phyloP scores from a whole-genome alignment of 2,888 invertebrate genomes.

The Drosophila testacea region DNA sequence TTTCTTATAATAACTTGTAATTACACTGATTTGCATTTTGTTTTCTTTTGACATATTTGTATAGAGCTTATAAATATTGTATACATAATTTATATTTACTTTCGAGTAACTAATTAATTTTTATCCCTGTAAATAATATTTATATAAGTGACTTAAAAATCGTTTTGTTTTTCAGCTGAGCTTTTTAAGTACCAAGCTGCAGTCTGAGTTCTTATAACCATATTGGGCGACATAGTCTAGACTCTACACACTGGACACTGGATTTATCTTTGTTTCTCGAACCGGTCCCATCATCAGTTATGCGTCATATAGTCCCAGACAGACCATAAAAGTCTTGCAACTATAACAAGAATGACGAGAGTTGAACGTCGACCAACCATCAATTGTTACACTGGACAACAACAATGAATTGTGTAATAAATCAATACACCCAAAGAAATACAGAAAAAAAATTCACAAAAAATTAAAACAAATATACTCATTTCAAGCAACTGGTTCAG shows the following conservation, averaged over 20 bases:
- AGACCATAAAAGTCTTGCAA: constrained; percentile 69
- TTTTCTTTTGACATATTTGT: not conserved
- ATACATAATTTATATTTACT: not conserved
- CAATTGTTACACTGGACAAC: constrained; percentile 32
- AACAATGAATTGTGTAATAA: constrained; percentile 66
- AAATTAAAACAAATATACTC: not conserved
- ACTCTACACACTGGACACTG: constrained; percentile 36
- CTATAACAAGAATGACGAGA: constrained; percentile 40
- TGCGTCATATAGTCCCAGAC: constrained; percentile 67
- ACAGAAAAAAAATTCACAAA: constrained; percentile 11
- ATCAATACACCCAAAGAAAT: constrained; percentile 51
- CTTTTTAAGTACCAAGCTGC: not conserved
- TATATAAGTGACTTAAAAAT: not conserved
- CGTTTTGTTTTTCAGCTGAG: not conserved
- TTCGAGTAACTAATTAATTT: not conserved
- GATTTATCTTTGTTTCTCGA: constrained; percentile 65
- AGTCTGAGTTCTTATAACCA: constrained; percentile 39
- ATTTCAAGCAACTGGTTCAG: not conserved
- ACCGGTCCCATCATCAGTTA: constrained; percentile 47
- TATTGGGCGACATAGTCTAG: constrained; percentile 66
- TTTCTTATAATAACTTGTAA: not conserved
- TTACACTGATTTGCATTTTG: not conserved
- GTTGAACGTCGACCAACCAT: constrained; percentile 10
- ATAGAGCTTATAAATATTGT: not conserved
- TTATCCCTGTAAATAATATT: not conserved